phyloP scores from a whole-genome alignment of 2,113 vertebrate species.

The Megatriorchis doriae region DNA sequence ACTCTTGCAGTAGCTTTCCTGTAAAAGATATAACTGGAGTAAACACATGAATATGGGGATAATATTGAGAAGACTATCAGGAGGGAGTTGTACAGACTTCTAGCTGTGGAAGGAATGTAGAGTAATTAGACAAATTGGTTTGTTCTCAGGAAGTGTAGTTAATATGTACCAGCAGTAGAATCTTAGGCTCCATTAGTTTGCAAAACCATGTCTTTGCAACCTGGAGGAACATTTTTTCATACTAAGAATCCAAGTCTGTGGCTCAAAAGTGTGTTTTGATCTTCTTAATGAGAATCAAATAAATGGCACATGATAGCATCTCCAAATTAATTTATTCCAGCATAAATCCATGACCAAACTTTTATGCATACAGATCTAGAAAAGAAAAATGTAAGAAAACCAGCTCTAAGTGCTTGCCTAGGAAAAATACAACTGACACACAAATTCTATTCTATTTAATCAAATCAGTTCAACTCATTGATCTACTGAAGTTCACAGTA shows the following conservation, averaged over 20 bases:
- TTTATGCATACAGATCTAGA: neutral
- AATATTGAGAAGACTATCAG: neutral
- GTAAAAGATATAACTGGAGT: neutral
- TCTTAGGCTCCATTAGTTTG: neutral
- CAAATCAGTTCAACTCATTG: neutral
- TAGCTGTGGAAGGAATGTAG: constrained; percentile 6
- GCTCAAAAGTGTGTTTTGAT: constrained; percentile 23
- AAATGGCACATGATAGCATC: neutral
- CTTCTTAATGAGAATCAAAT: constrained; percentile 18
- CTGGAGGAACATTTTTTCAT: neutral
- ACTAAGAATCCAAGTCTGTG: neutral
- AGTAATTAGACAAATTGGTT: constrained; percentile 2
- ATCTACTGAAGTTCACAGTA: neutral
- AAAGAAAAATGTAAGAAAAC: neutral
- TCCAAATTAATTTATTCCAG: constrained; percentile 10
- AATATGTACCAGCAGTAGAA: constrained; percentile 25
- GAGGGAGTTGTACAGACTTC: neutral
- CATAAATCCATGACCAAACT: neutral
- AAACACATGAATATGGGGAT: neutral
- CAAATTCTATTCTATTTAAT: neutral
- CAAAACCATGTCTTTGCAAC: neutral
- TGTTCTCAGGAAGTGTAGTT: constrained; percentile 17
- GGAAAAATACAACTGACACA: neutral
- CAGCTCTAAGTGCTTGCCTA: neutral
- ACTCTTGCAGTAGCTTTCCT: neutral